phyloP scores from a whole-genome alignment of 2,113 vertebrate genomes.

The Todiramphus chloris region DNA sequence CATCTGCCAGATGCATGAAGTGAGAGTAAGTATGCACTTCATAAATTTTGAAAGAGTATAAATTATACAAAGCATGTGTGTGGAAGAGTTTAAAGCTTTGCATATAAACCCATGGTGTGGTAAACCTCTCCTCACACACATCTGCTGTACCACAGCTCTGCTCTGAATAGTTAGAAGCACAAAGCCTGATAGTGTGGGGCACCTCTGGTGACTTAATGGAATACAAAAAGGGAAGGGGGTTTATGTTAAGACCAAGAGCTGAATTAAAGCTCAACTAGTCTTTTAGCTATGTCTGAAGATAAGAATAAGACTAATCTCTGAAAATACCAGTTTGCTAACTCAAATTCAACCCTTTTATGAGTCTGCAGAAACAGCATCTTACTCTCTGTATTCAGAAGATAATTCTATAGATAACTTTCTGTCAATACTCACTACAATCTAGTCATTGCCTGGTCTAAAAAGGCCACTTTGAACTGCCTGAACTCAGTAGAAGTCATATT shows the following conservation, averaged over 20 bases:
- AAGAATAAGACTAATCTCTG: background rate
- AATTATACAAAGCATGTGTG: background rate
- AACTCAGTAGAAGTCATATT: background rate
- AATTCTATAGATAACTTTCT: background rate
- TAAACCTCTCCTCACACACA: background rate
- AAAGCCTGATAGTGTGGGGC: background rate
- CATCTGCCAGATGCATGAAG: background rate
- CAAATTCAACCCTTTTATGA: background rate
- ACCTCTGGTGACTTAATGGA: background rate
- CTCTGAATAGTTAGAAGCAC: background rate
- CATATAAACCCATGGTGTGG: background rate
- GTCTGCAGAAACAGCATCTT: background rate
- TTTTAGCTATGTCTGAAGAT: background rate
- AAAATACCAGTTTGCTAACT: background rate
- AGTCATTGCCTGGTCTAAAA: background rate
- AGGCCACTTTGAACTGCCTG: background rate
- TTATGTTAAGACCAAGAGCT: background rate
- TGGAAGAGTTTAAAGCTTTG: background rate
- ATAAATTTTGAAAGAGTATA: background rate
- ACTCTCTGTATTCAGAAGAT: background rate
- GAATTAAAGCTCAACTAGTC: background rate
- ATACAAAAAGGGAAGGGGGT: background rate
- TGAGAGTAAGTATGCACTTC: background rate
- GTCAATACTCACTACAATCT: background rate
- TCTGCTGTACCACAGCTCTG: background rate